These are phyloP conservation scores for Notodonta dromedarius DNA, from an alignment of 2,888 invertebrate species.

Conservation along the genomic window DNA sequence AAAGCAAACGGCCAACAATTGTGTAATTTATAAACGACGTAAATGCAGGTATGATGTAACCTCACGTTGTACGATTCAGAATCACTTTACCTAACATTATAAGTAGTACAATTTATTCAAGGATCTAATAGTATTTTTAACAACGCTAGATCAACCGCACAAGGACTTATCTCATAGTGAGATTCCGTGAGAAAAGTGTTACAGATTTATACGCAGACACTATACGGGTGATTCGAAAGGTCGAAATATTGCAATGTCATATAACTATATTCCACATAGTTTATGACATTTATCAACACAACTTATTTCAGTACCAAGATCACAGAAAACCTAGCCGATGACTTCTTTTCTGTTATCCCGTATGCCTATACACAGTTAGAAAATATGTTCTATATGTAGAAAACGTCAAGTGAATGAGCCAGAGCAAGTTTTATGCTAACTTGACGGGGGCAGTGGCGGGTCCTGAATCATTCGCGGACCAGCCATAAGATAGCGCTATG, in stretches of 20 bases:
- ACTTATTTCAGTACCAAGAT: too few relatives aligned
- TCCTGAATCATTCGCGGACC: background rate
- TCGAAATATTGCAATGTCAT: too few relatives aligned
- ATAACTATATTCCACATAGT: too few relatives aligned
- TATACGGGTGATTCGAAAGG: too few relatives aligned
- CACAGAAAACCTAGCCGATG: too few relatives aligned
- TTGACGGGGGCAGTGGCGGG: too few relatives aligned
- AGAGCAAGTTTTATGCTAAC: too few relatives aligned
- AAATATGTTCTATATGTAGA: too few relatives aligned
- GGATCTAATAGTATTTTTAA: slow-evolving; percentile 29
- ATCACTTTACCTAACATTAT: slow-evolving; percentile 20
- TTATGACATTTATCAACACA: too few relatives aligned
- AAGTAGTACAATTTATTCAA: slow-evolving; percentile 22
- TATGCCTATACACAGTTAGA: too few relatives aligned
- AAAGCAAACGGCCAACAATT: background rate
- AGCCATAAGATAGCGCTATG: background rate
- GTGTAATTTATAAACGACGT: slow-evolving; percentile 16
- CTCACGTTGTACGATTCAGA: slow-evolving; percentile 31
- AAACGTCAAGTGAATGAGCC: too few relatives aligned
- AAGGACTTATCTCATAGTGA: slow-evolving; percentile 3
- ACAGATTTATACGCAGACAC: background rate
- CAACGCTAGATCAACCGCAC: slow-evolving; percentile 4
- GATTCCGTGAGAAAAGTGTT: background rate
- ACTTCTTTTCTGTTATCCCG: too few relatives aligned
- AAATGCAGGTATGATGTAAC: slow-evolving; percentile 48